These are phyloP conservation scores for Sinocyclocheilus rhinocerous DNA, from an alignment of 2,113 vertebrate genomes.

Conservation along the genomic window DNA sequence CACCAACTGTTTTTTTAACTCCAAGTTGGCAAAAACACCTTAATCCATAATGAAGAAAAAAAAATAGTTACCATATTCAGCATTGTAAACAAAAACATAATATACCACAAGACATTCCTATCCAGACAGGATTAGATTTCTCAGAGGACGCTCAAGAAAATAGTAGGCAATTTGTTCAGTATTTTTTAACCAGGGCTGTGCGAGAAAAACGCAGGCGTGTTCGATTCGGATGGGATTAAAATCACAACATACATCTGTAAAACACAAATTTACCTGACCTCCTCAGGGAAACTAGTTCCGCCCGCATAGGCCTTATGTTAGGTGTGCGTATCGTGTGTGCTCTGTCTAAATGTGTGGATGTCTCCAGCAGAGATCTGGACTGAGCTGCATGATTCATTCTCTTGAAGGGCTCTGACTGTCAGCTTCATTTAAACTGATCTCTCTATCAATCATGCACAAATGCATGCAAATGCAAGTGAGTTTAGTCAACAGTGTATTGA, in stretches of 20 bases:
- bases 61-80: background rate
- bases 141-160: background rate
- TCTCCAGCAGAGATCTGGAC: conserved; percentile 29
- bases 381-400: conserved; percentile 47
- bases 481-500: too few relatives aligned
- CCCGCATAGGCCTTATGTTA: background rate
- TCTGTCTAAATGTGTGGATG: background rate
- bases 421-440: conserved; percentile 51
- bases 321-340: background rate
- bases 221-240: background rate
- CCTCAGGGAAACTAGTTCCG: background rate
- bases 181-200: background rate
- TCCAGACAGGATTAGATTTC: background rate
- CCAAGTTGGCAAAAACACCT: background rate
- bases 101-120: background rate
- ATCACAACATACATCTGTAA: background rate
- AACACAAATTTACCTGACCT: conserved; percentile 2
- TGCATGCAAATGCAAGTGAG: background rate
- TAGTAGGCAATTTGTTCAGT: background rate
- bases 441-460: conserved; percentile 46
- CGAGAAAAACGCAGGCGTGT: background rate
- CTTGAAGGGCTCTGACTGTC: conserved; percentile 42
- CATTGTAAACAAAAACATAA: background rate
- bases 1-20: background rate
- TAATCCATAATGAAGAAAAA: background rate